Conservation (phyloP, 2,888 invertebrate genomes). For the Heliconius sara region DNA sequence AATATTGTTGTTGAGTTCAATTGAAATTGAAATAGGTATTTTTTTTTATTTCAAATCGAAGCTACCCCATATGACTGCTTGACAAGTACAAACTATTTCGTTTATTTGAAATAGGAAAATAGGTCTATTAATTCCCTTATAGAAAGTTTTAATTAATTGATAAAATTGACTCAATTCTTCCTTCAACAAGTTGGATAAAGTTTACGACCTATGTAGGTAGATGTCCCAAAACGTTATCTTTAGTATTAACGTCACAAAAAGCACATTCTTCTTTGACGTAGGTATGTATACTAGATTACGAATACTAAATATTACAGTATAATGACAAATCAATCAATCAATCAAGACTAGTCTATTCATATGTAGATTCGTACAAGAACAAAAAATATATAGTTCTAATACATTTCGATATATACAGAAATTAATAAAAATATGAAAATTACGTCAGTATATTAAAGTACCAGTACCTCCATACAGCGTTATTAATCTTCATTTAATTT, state of each 20-base stretch:
- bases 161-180: background rate
- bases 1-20: too few species aligned
- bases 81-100: background rate
- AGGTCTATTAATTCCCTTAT: background rate
- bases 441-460: background rate
- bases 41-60: background rate
- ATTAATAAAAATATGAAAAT: background rate
- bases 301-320: too few species aligned
- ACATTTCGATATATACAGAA: background rate
- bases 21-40: too few species aligned
- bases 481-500: constrained; percentile 45
- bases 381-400: background rate
- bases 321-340: too few species aligned
- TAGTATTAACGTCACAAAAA: background rate
- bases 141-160: background rate
- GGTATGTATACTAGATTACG: too few species aligned
- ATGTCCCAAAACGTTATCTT: background rate
- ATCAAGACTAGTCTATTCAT: too few species aligned
- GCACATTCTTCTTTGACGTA: too few species aligned
- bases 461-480: background rate
- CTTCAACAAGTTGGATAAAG: background rate
- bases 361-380: background rate
- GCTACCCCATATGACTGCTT: background rate
- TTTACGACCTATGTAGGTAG: background rate
- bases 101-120: background rate